These are phyloP conservation scores for Glossophaga mutica DNA, from an alignment of 2,797 vertebrate species.

Conservation along the genomic window DNA sequence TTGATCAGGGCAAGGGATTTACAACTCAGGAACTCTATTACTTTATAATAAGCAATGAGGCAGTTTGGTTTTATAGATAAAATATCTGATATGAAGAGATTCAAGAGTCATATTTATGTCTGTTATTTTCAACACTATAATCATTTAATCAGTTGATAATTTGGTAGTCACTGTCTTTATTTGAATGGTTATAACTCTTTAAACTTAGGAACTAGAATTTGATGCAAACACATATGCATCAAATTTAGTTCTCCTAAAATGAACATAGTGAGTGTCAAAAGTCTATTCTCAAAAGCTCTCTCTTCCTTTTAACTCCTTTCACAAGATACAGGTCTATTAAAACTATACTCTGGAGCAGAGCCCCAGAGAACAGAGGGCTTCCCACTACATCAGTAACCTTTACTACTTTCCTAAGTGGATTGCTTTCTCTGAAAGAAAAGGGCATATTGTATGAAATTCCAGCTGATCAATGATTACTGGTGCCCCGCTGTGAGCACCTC, in stretches of 20 bases:
- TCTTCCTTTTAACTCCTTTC: not conserved
- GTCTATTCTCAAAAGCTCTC: not conserved
- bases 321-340: not conserved
- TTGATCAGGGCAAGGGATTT: slow-evolving; percentile 49
- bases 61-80: slow-evolving; percentile 9
- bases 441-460: not conserved
- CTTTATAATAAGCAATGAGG: slow-evolving; percentile 44
- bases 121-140: slow-evolving; percentile 11
- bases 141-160: slow-evolving; percentile 10
- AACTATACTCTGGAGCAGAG: not conserved
- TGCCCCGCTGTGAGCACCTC: accelerated
- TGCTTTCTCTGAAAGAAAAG: not conserved
- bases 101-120: slow-evolving; percentile 18
- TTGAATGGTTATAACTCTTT: not conserved
- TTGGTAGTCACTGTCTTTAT: not conserved
- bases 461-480: not conserved
- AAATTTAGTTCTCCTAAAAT: not conserved
- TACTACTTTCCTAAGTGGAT: not conserved
- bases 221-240: not conserved
- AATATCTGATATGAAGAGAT: slow-evolving; percentile 3
- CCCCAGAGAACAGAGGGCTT: not conserved
- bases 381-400: not conserved
- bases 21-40: not conserved
- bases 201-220: not conserved
- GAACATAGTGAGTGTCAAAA: not conserved